Base-by-base conservation (phyloP, 2,797 vertebrate species). In the Xyrichtys novacula region DNA sequence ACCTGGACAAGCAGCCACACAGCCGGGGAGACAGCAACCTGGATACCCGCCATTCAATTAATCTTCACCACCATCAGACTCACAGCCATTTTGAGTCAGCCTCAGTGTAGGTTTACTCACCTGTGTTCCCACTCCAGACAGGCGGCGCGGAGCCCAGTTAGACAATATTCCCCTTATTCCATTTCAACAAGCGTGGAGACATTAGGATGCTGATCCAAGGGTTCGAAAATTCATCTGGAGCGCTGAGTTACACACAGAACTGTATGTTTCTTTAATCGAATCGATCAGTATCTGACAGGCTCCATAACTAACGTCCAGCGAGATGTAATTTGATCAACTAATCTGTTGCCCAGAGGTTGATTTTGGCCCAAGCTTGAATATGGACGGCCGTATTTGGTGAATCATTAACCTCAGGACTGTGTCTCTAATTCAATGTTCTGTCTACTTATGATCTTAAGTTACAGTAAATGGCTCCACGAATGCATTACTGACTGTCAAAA, bases 11-110 rank as follows among this genome's bases (percentile, higher is more conserved):
- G 65, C 57, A 46, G 79, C 71, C 65, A 47, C 63, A 64, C 20
- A 50, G 74, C 67, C 52, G 19, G 58, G 64, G 57, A 54, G 79
- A 79, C 71, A 69, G 79, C 48, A 14, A 40, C 52, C 84, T 88
- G 85, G 84, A 84, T 22, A 52, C 77, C 44, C 2, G 76, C 84
- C 86, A 76, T 78, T 80, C 78, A 71, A 85, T 91, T 86, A 85
- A 85, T 90, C 83, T 86, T 54, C 68, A 56, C 62, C 72, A 53
- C 48, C 78, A 84, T 84, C 80, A 79, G 70, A 72, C 71, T 72
- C 64, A 23, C 62, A 52, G 65, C 49, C 61, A 50, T 63, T 80
- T 43, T 58, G 52, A 81, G 47, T 78, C 67, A 59, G 58, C 36
- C 55, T 4, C 57, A 9, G 58, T 17, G 44, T 29, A 63, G 36